Conservation (phyloP, 2,888 invertebrate species). For the Thelaira solivaga region DNA sequence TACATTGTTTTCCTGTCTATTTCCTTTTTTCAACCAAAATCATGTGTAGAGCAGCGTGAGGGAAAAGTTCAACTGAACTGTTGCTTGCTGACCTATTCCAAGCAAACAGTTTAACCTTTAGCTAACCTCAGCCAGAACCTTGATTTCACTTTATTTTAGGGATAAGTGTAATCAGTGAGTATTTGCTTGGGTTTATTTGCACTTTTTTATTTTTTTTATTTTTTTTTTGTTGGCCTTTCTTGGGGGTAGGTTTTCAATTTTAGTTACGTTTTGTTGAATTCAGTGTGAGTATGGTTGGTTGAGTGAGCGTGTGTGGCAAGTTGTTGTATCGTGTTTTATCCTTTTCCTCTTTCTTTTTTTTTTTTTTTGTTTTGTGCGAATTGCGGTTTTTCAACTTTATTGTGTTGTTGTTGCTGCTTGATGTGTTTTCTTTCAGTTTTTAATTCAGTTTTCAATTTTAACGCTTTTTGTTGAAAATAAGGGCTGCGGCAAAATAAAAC, state of each 20-base stretch:
- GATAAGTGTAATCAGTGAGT: conserved; percentile 9
- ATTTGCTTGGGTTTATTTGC: conserved; percentile 28
- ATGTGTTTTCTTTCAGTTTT: conserved; percentile 33
- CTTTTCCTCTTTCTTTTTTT: conserved; percentile 14
- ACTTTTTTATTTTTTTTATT: too few relatives aligned
- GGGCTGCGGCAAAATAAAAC: neutral
- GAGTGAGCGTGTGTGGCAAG: neutral
- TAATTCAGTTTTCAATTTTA: conserved; percentile 11
- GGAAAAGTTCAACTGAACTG: too few relatives aligned
- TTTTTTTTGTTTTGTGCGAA: too few relatives aligned
- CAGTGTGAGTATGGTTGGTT: neutral
- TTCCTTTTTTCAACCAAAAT: too few relatives aligned
- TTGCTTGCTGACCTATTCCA: too few relatives aligned
- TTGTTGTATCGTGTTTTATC: conserved; percentile 8
- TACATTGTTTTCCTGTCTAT: too few relatives aligned
- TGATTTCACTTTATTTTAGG: neutral
- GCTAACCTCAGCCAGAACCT: too few relatives aligned
- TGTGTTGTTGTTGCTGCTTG: conserved; percentile 1
- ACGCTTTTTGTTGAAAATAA: conserved; percentile 9
- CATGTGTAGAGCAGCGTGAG: too few relatives aligned
- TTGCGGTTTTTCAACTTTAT: conserved; percentile 33
- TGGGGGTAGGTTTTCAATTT: conserved; percentile 16
- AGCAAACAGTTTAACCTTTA: too few relatives aligned
- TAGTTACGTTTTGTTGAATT: neutral
- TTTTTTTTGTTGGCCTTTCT: neutral